Base-by-base conservation (phyloP, 2,113 vertebrate species). In the Oryzias javanicus region DNA sequence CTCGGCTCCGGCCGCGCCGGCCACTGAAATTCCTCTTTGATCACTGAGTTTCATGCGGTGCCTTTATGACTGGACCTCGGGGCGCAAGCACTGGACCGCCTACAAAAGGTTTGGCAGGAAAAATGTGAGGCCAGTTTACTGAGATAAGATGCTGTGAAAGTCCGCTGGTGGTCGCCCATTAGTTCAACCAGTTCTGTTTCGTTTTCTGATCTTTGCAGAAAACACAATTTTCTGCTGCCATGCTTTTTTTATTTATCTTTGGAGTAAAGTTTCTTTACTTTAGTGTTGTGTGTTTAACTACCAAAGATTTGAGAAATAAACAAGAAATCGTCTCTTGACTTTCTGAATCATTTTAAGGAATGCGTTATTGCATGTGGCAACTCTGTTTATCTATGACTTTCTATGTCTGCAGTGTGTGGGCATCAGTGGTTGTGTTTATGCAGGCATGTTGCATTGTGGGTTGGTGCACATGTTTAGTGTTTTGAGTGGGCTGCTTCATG, bases 21-120 rank as follows among this genome's bases (percentile, higher is more conserved):
- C 64, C 54, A 22, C 78, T 44, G 72, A 64, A 52, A 40, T 41
- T 71, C 60, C 57, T 63, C 78, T 87, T 85, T 83, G 81, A 89
- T 86, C 76, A 60, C 44, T 20, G 61, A 62, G 52, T 42, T 60
- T 65, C 76, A 56, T 20, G 60, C 8, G 49, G 83, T 57, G 81
- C 78, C 64, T 49, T 65, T 50, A 53, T 55, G 61, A 64, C 68
- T 70, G 67, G 27, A 79, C 72, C 65, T 78, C 57, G 5, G 54
- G 42, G 57, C 53, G 53, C 49, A 71, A 80, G 64, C 52, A 46
- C 47, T 40, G 70, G 56, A 49, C 67, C 49, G 69, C 57, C 66
- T 66, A 79, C 76, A 73, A 48, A 60, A 62, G 70, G 54, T 78
- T 78, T 79, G 63, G 60, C 70, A 60, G 74, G 10, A 58, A 47